phyloP scores from a whole-genome alignment of 2,797 vertebrate species.

The Crypturellus tataupa region DNA sequence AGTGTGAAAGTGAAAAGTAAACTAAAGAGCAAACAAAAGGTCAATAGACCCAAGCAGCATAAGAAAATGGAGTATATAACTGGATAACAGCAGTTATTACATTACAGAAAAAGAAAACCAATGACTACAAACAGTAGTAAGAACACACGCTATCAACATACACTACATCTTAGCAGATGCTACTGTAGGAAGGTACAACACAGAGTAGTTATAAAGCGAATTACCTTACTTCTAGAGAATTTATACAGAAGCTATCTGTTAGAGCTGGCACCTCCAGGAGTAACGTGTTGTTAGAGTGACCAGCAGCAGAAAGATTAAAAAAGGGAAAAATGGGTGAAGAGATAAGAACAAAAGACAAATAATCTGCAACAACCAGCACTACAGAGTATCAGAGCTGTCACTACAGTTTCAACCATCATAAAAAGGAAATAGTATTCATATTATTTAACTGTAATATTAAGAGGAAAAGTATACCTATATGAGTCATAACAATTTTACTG shows the following conservation, averaged over 20 bases:
- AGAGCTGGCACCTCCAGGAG: constrained; percentile 74
- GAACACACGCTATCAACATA: not conserved
- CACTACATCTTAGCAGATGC: not conserved
- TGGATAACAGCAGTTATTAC: not conserved
- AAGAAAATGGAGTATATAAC: not conserved
- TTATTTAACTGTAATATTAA: not conserved
- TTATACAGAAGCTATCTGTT: constrained; percentile 73
- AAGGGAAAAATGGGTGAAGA: constrained; percentile 71
- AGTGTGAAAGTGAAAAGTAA: not conserved
- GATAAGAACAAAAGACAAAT: constrained; percentile 46
- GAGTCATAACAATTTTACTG: not conserved
- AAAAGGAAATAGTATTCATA: not conserved
- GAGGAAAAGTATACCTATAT: not conserved
- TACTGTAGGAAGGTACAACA: constrained; percentile 47
- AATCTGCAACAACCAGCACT: constrained; percentile 13
- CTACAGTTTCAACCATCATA: not conserved
- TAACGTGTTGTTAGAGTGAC: constrained; percentile 70
- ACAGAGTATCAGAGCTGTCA: constrained; percentile 9
- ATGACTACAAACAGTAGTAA: not conserved
- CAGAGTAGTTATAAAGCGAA: constrained; percentile 63
- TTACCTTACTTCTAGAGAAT: constrained; percentile 74
- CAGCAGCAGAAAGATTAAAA: constrained; percentile 71
- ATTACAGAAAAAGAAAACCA: not conserved
- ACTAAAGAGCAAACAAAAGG: constrained; percentile 11
- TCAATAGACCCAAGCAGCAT: not conserved